Percentiles rank a stretch among this genome's conserved stretches.
These are phyloP conservation scores for Phymanthus crucifer DNA, from an alignment of 92 coral and sea anemone genomes.

Conservation along the genomic window DNA sequence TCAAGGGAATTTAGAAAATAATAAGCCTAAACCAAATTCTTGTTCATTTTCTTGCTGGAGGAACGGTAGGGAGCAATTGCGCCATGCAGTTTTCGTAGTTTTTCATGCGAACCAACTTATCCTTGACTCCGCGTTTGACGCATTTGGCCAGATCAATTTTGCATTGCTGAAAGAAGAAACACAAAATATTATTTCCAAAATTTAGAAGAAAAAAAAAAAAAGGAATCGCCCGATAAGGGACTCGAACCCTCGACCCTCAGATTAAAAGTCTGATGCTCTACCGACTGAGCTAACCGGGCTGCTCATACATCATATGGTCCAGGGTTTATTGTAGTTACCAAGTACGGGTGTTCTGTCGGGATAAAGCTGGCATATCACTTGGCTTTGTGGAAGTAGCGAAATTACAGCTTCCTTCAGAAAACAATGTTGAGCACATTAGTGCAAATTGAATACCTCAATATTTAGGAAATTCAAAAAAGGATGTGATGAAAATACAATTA, in stretches of 20 bases:
- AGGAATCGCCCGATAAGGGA: constrained; percentile 45
- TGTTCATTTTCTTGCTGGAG: constrained; percentile 12
- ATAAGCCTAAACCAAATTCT: too few species aligned
- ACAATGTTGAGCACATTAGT: too few species aligned
- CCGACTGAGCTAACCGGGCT: constrained; percentile 99
- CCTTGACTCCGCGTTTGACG: constrained; percentile 8
- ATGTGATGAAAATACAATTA: too few species aligned
- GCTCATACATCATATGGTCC: background rate
- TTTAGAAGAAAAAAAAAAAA: background rate
- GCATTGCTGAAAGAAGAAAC: constrained; percentile 51
- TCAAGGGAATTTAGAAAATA: too few species aligned
- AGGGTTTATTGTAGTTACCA: constrained; percentile 2
- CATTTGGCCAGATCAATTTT: constrained; percentile 38
- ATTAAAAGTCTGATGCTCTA: constrained; percentile 99
- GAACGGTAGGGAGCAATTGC: constrained; percentile 60
- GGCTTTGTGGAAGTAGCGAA: background rate
- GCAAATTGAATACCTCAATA: too few species aligned
- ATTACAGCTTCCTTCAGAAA: too few species aligned
- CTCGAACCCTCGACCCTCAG: constrained; percentile 97
- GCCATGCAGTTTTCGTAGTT: constrained; percentile 58
- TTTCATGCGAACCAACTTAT: constrained; percentile 31
- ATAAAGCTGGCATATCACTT: constrained; percentile 5
- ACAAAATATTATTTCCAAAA: too few species aligned
- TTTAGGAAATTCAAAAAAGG: too few species aligned
- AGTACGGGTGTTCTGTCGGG: constrained; percentile 19